Base-by-base conservation (phyloP, 2,888 invertebrate species). In the Chirona hameri region DNA sequence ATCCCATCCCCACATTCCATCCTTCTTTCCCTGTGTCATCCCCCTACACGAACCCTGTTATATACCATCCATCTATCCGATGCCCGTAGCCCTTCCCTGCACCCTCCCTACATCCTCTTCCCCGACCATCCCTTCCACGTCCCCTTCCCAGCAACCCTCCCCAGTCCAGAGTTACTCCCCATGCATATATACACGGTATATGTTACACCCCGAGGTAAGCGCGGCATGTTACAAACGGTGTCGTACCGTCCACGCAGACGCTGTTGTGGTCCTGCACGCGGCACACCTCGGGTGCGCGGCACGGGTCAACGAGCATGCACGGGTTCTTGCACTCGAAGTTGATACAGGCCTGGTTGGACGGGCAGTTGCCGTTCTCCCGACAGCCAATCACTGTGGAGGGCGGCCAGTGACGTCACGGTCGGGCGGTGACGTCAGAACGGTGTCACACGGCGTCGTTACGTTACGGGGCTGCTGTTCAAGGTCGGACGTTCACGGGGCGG, bases 231-330 rank as follows among this genome's bases (percentile, higher is more conserved):
- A 52, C 52, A 29, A 81, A 60, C 46, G 31, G 65, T 31, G 82
- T 9, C 60, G 27, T 81, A 93, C 95, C 94, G 90, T 92, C 93
- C 72, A 93, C 92, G 87, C 96, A 96, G 84, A 94, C 93, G 15
- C 95, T 93, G 87, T 93, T 93, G 88, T 96, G 96, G 86, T 94
- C 90, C 86, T 93, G 91, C 80, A 96, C 94, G 86, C 93, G 93
- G 87, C 96, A 96, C 85, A 94, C 93, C 86, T 95, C 94, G 82
- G 92, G 91, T 79, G 90, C 88, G 48, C 91, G 89, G 87, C 96
- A 96, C 3, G 94, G 95, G 85, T 94, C 93, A 87, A 90, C 91
- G 87, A 90, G 90, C 24, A 91, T 90, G 88, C 96, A 96, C 39
- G 96, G 96, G 88, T 95, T 95, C 84, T 92, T 91, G 87, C 96